phyloP scores from a whole-genome alignment of 2,888 invertebrate species.

The Lomographa bimaculata region DNA sequence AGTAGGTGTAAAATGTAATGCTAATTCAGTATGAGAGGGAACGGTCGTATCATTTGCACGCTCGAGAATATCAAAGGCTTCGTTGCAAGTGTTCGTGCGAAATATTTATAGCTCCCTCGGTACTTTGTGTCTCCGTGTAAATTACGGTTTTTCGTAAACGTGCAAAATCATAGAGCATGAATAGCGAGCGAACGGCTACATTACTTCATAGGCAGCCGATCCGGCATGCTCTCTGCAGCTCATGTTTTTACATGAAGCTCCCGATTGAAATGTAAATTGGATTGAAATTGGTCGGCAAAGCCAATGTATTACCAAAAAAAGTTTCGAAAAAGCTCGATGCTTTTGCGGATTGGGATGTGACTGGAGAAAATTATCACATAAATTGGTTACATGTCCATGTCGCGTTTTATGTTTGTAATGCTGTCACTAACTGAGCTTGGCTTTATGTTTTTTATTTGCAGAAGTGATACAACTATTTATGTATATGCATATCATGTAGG shows the following conservation, averaged over 20 bases:
- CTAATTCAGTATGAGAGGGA: conserved; percentile 35
- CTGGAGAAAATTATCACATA: conserved; percentile 49
- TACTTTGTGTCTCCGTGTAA: conserved; percentile 47
- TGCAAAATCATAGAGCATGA: conserved; percentile 41
- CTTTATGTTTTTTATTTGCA: too few species aligned
- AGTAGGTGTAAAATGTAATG: conserved; percentile 36
- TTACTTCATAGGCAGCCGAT: conserved; percentile 63
- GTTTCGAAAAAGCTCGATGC: conserved; percentile 47
- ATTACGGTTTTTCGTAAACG: conserved; percentile 50
- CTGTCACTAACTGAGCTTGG: too few species aligned
- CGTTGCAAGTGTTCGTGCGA: conserved; percentile 38
- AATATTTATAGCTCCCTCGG: conserved; percentile 50
- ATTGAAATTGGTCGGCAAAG: conserved; percentile 71
- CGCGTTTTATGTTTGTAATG: conserved; percentile 9
- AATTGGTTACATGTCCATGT: conserved; percentile 32
- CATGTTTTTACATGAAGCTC: conserved; percentile 74
- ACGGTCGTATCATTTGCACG: conserved; percentile 39
- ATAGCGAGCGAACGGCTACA: conserved; percentile 44
- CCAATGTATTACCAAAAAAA: conserved; percentile 59
- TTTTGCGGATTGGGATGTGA: conserved; percentile 52
- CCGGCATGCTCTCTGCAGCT: conserved; percentile 52
- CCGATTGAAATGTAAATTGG: conserved; percentile 77
- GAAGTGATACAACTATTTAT: too few species aligned
- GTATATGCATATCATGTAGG: too few species aligned
- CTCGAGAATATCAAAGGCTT: conserved; percentile 41